Evolutionary conservation across 2,888 invertebrate species (phyloP).

Genomic region (Eupsilia transversa): DNA sequence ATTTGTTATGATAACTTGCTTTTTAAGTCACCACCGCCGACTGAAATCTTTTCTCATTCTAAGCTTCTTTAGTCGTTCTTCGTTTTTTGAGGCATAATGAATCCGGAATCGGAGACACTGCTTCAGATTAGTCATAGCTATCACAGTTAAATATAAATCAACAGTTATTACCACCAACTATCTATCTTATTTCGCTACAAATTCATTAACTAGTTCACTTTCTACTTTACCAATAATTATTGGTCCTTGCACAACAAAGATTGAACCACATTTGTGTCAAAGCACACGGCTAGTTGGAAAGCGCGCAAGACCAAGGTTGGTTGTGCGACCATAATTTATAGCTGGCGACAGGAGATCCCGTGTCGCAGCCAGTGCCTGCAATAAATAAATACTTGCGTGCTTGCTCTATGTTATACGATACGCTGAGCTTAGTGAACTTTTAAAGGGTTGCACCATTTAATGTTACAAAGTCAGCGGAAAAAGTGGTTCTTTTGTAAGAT

Average conservation of each 20-base stretch:
- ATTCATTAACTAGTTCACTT: conserved; percentile 5
- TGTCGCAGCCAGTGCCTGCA: conserved; percentile 78
- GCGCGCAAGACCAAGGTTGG: conserved; percentile 69
- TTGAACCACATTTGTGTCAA: conserved; percentile 44
- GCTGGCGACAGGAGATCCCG: conserved; percentile 80
- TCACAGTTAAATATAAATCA: not conserved
- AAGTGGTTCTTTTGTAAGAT: conserved; percentile 16
- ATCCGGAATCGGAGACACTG: not conserved
- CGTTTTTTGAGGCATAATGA: not conserved
- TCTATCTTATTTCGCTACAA: not conserved
- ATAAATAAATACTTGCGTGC: conserved; percentile 83
- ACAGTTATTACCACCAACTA: not conserved
- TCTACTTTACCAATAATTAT: conserved; percentile 15
- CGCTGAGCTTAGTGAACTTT: conserved; percentile 79
- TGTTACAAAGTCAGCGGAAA: conserved; percentile 22
- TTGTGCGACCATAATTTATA: conserved; percentile 81
- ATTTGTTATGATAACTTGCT: conserved; percentile 22
- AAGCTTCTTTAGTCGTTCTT: not conserved
- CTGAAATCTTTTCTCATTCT: not conserved
- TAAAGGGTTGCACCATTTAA: conserved; percentile 60
- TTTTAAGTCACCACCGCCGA: not conserved
- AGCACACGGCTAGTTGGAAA: conserved; percentile 67
- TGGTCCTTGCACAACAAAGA: conserved; percentile 7
- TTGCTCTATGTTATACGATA: conserved; percentile 80
- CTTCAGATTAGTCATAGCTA: not conserved